Percentiles rank a stretch among this genome's conserved stretches.
Evolutionary conservation across 2,113 vertebrate genomes (phyloP).

Genomic region (Isurus oxyrinchus): DNA sequence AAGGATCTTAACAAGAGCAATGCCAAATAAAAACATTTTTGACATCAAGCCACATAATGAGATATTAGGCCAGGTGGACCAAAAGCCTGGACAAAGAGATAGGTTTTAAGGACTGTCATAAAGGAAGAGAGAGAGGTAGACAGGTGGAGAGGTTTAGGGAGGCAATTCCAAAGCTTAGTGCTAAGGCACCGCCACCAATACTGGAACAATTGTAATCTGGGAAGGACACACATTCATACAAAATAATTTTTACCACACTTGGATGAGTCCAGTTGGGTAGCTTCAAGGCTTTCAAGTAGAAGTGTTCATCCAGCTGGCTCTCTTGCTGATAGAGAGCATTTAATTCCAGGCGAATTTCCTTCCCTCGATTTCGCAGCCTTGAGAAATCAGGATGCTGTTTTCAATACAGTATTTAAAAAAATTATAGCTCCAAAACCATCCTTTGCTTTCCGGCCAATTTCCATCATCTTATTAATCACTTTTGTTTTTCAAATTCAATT

Average conservation of each 20-base stretch:
- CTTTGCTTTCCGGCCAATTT: neutral
- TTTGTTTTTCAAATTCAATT: conserved; percentile 40
- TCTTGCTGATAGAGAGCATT: conserved; percentile 53
- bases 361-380: conserved; percentile 55
- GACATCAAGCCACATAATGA: too few species aligned
- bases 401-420: neutral
- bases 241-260: conserved; percentile 60
- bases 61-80: too few species aligned
- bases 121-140: too few species aligned
- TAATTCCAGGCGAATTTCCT: conserved; percentile 62
- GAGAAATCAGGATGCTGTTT: conserved; percentile 62
- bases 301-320: conserved; percentile 59
- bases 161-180: too few species aligned
- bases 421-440: neutral
- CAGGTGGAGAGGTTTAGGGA: too few species aligned
- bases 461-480: conserved; percentile 41
- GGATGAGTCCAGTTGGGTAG: conserved; percentile 82
- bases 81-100: too few species aligned
- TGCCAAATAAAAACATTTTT: too few species aligned
- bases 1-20: too few species aligned
- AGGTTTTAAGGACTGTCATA: too few species aligned
- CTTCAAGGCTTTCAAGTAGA: conserved; percentile 65
- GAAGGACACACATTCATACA: neutral
- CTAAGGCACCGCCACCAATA: too few species aligned
- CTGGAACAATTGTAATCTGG: too few species aligned